Percentiles rank a stretch among this genome's conserved stretches.
Evolutionary conservation across 2,113 vertebrate genomes (phyloP).

Genomic region (Salminus brasiliensis): DNA sequence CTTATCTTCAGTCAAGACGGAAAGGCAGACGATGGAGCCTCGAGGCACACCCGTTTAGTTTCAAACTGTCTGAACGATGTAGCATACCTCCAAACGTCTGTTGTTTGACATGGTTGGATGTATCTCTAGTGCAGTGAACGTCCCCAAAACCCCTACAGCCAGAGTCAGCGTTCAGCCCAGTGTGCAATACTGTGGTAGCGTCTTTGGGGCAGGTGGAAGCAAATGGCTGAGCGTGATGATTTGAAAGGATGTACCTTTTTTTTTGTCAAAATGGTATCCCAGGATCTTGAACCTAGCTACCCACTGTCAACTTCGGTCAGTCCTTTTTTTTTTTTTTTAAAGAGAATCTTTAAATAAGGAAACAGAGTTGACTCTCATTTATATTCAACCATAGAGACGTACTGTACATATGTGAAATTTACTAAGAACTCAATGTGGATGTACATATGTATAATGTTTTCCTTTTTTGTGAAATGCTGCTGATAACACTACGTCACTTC

Average conservation of each 20-base stretch:
- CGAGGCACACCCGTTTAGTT: conserved; percentile 52
- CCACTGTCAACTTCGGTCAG: conserved; percentile 71
- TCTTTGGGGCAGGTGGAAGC: conserved; percentile 65
- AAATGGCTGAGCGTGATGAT: conserved; percentile 59
- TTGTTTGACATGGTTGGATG: conserved; percentile 44
- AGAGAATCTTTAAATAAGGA: conserved; percentile 69
- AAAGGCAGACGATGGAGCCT: conserved; percentile 53
- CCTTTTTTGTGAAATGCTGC: conserved; percentile 68
- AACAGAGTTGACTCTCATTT: conserved; percentile 82
- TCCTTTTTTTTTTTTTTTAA: conserved; percentile 64
- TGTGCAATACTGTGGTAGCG: conserved; percentile 71
- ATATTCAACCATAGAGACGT: conserved; percentile 84
- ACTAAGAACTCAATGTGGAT: conserved; percentile 85
- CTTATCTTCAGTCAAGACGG: conserved; percentile 70
- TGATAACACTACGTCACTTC: conserved; percentile 65
- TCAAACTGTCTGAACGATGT: conserved; percentile 40
- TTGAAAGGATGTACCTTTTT: conserved; percentile 81
- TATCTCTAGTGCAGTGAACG: conserved; percentile 37
- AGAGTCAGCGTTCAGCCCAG: conserved; percentile 38
- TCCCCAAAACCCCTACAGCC: conserved; percentile 19
- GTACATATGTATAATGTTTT: conserved; percentile 88
- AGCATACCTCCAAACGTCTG: conserved; percentile 42
- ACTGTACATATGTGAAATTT: conserved; percentile 89
- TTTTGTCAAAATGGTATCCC: conserved; percentile 63
- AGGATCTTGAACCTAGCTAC: conserved; percentile 73